Conservation (phyloP, 2,797 vertebrate species). For the Myotis daubentonii region DNA sequence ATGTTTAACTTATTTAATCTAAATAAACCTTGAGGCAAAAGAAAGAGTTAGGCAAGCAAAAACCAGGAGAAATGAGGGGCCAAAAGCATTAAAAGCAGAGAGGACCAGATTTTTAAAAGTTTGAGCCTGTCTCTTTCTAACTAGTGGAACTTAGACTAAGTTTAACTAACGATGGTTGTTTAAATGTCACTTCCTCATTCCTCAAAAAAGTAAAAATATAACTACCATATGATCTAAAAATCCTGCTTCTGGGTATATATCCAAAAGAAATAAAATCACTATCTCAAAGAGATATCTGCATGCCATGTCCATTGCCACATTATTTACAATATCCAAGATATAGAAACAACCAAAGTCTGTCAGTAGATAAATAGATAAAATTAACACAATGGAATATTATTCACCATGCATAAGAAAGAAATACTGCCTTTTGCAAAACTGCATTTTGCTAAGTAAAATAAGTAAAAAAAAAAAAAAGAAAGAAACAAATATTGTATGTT, state of each 20-base stretch:
- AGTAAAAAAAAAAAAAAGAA: neutral
- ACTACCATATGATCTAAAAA: neutral
- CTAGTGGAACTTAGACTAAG: neutral
- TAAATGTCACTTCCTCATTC: conserved; percentile 26
- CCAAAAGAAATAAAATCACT: neutral
- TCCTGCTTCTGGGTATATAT: neutral
- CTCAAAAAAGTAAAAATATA: conserved; percentile 41
- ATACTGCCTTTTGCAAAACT: neutral
- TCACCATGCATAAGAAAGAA: neutral
- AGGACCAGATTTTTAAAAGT: neutral
- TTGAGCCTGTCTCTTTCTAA: neutral
- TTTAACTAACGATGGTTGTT: conserved; percentile 41
- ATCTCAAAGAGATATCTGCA: neutral
- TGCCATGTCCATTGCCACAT: neutral
- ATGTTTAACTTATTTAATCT: neutral
- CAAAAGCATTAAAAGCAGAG: neutral
- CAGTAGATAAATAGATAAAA: neutral
- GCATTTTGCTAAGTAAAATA: neutral
- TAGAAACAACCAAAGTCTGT: neutral
- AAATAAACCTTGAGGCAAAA: conserved; percentile 4
- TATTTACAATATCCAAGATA: neutral
- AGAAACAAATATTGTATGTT: neutral
- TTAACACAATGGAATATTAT: neutral
- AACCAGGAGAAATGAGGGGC: neutral
- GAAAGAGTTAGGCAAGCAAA: neutral